Conservation (phyloP, 2,113 vertebrate species). For the Podarcis cretensis region DNA sequence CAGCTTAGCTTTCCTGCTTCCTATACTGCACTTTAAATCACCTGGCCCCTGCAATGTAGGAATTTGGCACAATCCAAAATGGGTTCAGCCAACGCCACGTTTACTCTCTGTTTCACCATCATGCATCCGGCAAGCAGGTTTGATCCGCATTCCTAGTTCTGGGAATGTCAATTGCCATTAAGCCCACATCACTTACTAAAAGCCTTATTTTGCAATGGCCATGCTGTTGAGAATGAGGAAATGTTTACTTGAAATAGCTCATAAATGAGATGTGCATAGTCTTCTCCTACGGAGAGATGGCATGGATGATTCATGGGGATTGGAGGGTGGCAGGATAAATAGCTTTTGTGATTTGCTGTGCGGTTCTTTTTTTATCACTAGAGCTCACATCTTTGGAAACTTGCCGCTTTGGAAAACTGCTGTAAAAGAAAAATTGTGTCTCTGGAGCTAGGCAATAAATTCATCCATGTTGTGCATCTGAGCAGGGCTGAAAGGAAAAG, state of each 20-base stretch:
- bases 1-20: background rate
- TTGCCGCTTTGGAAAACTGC: background rate
- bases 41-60: background rate
- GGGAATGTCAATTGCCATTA: background rate
- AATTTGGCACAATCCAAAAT: background rate
- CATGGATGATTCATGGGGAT: background rate
- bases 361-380: background rate
- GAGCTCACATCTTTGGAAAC: background rate
- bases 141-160: background rate
- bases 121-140: background rate
- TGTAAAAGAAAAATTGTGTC: background rate
- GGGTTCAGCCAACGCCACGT: background rate
- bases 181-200: background rate
- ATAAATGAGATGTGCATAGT: background rate
- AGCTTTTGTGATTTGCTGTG: background rate
- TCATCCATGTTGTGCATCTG: background rate
- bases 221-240: background rate
- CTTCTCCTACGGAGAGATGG: background rate
- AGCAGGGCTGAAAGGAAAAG: background rate
- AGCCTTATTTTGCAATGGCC: background rate
- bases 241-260: background rate
- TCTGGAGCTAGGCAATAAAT: constrained; percentile 2
- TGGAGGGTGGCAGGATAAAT: background rate
- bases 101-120: background rate
- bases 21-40: background rate